Base-by-base conservation (phyloP, 1,140 invertebrate genomes). In the Brachionus asplanchnoidis region DNA sequence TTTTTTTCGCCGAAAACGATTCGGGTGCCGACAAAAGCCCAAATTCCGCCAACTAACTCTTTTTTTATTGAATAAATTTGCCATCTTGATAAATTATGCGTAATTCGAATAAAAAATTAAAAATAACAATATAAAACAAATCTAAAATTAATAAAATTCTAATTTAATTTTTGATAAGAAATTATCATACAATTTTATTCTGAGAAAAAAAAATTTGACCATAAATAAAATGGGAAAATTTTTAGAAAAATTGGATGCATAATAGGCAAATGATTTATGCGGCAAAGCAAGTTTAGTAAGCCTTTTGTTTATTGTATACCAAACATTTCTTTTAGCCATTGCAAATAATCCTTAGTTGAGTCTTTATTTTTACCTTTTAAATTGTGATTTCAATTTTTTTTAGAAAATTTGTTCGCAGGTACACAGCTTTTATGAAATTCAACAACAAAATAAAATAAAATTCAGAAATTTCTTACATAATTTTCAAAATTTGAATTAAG, bases 1-100 rank as follows among this genome's bases (percentile, higher is more conserved):
- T 40, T 73, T 73, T 73, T 73, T 73, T 40, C 68, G n/a, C 26
- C 42, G 42, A 12, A 26, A 26, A 23, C 42, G 42, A 46, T 77
- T 32, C 12, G 40, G 40, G 44, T 77, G 17, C 20, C 46, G 20
- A 14, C 73, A 77, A 26, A 77, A 77, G 7, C 73, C 44, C 26
- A 77, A 50, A 20, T 23, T 23, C 5, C 42, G 20, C 44, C 46
- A 77, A 7, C n/a, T 77, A 53, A 77, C 42, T 77, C 42, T 77
- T 28, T 50, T 77, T 46, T 50, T 77, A 12, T 77, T 46, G 32
- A 77, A 77, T 53, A 77, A 23, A 50, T 77, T 77, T 7, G 73
- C 73, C 73, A 77, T 20, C 53, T 77, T 77, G n/a, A 40, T 42
- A 73, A 40, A 20, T 73, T 20, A 40, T 73, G 36, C 9, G 36